Evolutionary conservation across 2,888 invertebrate species (phyloP).

Genomic region (Philhelius pedissequus): DNA sequence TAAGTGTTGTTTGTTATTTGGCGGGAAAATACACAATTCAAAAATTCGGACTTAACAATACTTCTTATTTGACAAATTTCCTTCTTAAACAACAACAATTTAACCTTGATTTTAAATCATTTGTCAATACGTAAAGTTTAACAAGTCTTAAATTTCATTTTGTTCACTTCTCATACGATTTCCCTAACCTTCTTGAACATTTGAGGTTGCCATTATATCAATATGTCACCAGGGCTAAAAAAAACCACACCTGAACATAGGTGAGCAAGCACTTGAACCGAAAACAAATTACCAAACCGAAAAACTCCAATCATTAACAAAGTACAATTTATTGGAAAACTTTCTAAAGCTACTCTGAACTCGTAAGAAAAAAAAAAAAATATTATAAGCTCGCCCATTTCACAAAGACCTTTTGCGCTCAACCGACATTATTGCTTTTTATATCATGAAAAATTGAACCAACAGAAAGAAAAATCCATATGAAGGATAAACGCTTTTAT

Average conservation of each 20-base stretch:
- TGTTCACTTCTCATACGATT: neutral
- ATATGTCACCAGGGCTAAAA: neutral
- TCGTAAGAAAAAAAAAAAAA: neutral
- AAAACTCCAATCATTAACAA: conserved; percentile 27
- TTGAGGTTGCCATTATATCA: neutral
- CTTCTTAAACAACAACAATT: neutral
- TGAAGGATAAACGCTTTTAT: neutral
- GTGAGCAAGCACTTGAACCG: neutral
- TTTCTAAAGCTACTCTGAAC: conserved; percentile 24
- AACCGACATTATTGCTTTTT: conserved; percentile 13
- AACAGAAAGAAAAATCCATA: neutral
- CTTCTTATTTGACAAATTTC: too few species aligned
- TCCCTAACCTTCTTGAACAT: neutral
- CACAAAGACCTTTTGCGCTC: neutral
- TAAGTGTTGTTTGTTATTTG: too few species aligned
- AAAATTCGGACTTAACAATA: too few species aligned
- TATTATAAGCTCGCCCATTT: conserved; percentile 24
- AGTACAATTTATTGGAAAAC: conserved; percentile 61
- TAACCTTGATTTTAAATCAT: neutral
- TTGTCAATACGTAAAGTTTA: neutral
- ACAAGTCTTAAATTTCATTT: neutral
- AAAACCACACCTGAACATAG: neutral
- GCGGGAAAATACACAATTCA: too few species aligned
- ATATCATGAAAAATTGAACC: conserved; percentile 14
- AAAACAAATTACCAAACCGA: neutral